A percentile compares a stretch with the other conserved stretches of the same genome.
phyloP scores from a whole-genome alignment of 2,888 invertebrate species.

The Petrophora chlorosata region DNA sequence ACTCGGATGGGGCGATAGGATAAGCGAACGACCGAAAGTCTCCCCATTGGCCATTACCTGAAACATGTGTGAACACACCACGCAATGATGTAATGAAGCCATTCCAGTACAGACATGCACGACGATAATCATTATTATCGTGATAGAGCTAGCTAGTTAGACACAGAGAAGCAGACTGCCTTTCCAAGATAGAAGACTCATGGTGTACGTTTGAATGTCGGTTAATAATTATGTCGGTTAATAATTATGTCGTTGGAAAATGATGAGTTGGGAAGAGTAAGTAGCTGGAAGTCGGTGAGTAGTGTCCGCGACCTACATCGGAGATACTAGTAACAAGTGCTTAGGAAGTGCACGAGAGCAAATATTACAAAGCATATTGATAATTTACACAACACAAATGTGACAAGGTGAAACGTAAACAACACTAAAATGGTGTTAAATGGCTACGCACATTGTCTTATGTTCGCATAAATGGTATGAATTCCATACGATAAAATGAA shows the following conservation, averaged over 20 bases:
- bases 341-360: conserved; percentile 37
- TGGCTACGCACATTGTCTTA: conserved; percentile 29
- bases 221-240: conserved; percentile 9
- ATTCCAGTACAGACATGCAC: conserved; percentile 82
- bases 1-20: conserved; percentile 77
- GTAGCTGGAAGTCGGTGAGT: conserved; percentile 21
- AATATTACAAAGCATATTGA: conserved; percentile 45
- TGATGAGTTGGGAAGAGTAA: conserved; percentile 19
- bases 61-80: conserved; percentile 86
- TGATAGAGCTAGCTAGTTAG: conserved; percentile 61
- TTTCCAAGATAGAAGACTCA: conserved; percentile 37
- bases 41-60: conserved; percentile 88
- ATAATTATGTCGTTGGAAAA: conserved; percentile 2
- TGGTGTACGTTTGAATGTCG: conserved; percentile 7
- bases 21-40: conserved; percentile 86
- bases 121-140: conserved; percentile 63
- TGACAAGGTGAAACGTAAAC: conserved; percentile 43
- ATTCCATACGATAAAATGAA: conserved; percentile 46
- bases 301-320: conserved; percentile 30
- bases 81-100: conserved; percentile 84
- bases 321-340: conserved; percentile 25
- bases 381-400: conserved; percentile 42
- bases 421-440: conserved; percentile 42
- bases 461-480: conserved; percentile 42
- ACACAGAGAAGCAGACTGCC: conserved; percentile 64